phyloP scores from a whole-genome alignment of 2,113 vertebrate genomes.

The Python bivittatus region DNA sequence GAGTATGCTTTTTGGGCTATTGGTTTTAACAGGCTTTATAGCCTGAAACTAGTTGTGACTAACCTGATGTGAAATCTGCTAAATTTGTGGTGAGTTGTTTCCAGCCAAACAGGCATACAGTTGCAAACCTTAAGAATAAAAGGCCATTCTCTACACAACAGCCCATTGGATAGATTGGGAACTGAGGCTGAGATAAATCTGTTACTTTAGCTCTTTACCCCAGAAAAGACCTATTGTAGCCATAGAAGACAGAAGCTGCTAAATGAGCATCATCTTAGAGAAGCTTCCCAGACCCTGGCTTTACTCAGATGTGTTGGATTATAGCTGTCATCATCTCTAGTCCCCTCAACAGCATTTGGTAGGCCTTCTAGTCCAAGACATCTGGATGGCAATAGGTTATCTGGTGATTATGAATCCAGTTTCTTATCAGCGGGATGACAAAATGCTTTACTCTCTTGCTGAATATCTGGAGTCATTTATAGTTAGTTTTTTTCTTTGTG shows the following conservation, averaged over 20 bases:
- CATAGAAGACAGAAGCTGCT: not conserved
- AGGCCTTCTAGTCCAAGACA: not conserved
- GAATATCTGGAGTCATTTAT: not conserved
- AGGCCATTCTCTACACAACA: constrained; percentile 49
- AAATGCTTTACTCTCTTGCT: not conserved
- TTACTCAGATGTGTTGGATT: constrained; percentile 1
- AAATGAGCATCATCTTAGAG: not conserved
- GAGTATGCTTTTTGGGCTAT: constrained; percentile 8
- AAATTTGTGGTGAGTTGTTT: not conserved
- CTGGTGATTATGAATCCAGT: not conserved
- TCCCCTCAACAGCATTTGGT: not conserved
- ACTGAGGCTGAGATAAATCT: constrained; percentile 44
- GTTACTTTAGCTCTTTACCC: not conserved
- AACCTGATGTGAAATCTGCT: not conserved
- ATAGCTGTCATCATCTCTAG: not conserved
- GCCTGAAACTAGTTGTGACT: not conserved
- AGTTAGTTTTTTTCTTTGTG: not conserved
- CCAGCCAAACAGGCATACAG: not conserved
- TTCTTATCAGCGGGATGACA: not conserved
- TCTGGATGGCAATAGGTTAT: not conserved
- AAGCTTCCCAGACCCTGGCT: not conserved
- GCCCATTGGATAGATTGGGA: constrained; percentile 56
- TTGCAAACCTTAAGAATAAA: not conserved
- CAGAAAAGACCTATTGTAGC: not conserved
- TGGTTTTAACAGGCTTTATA: not conserved